Conservation (phyloP, 1,140 invertebrate species). For the Temnothorax longispinosus region DNA sequence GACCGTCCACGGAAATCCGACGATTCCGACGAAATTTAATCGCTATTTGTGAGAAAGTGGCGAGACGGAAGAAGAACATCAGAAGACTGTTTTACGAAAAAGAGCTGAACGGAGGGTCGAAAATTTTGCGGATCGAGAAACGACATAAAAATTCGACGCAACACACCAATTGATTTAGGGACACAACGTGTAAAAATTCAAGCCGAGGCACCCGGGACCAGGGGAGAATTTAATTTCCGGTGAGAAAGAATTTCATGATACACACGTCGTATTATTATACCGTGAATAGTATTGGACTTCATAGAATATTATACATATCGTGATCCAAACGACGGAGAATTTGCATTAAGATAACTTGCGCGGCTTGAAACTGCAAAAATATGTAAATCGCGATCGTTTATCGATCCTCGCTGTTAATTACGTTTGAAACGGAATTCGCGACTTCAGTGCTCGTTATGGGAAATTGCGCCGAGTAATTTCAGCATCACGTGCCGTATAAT, state of each 20-base stretch:
- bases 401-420: slow-evolving; percentile 1
- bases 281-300: background rate
- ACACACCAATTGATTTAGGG: background rate
- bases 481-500: background rate
- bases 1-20: background rate
- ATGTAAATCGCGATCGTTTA: slow-evolving; percentile 6
- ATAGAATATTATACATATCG: background rate
- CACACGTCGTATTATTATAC: background rate
- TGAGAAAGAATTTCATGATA: background rate
- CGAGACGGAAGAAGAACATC: background rate
- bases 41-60: background rate
- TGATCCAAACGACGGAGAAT: slow-evolving; percentile 1
- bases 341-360: background rate
- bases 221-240: background rate
- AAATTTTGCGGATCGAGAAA: background rate
- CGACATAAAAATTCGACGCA: background rate
- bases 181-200: background rate
- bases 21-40: background rate
- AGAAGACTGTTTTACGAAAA: background rate
- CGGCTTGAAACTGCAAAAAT: background rate
- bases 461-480: background rate
- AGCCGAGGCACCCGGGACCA: background rate
- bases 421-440: background rate
- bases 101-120: background rate
- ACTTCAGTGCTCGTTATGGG: background rate